phyloP scores from a whole-genome alignment of 2,113 vertebrate genomes.

The Gobius niger region DNA sequence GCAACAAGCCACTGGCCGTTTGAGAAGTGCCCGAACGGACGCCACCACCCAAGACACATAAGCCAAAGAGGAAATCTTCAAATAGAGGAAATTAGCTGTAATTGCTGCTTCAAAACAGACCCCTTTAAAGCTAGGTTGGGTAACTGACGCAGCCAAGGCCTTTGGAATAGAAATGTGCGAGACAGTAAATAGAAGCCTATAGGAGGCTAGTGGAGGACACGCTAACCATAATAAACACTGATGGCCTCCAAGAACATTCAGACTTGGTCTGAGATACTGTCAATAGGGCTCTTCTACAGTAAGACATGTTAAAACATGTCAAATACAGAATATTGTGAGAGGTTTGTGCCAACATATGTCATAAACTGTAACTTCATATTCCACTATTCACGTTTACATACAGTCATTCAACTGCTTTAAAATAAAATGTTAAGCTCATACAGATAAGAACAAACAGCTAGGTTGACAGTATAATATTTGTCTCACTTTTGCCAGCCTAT shows the following conservation, averaged over 20 bases:
- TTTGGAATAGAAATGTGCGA: constrained; percentile 16
- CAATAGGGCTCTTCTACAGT: background rate
- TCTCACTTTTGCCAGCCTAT: no score
- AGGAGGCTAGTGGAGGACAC: background rate
- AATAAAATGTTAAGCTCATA: no score
- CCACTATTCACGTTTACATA: no score
- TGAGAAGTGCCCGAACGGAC: constrained; percentile 19
- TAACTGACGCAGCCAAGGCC: constrained; percentile 38
- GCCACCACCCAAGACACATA: constrained; percentile 58
- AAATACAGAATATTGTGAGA: background rate
- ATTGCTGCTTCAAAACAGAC: constrained; percentile 55
- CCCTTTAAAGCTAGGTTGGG: constrained; percentile 32
- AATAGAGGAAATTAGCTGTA: constrained; percentile 64
- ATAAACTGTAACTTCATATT: no score
- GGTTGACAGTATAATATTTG: no score
- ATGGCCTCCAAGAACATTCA: background rate
- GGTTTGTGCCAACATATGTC: background rate
- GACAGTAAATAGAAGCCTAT: constrained; percentile 4
- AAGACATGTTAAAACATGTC: background rate
- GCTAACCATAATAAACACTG: constrained; percentile 4
- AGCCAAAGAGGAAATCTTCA: constrained; percentile 68
- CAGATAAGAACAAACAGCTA: no score
- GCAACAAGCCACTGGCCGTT: constrained; percentile 24
- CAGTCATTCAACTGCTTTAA: no score
- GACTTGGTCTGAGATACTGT: background rate